Evolutionary conservation across 2,797 vertebrate species (phyloP).

Genomic region (Acropternis orthonyx): DNA sequence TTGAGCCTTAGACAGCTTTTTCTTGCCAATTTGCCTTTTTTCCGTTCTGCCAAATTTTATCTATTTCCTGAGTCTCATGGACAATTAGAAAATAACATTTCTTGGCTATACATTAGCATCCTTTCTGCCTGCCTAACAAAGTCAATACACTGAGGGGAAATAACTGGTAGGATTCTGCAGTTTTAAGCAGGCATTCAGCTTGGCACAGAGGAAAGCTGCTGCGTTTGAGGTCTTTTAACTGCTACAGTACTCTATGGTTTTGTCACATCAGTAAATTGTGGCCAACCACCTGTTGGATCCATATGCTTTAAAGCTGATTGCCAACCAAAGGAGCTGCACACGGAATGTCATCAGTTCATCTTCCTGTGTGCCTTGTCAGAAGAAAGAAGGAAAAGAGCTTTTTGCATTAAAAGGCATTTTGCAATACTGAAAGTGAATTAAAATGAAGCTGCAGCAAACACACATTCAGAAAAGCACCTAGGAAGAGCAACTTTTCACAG

Average conservation of each 20-base stretch:
- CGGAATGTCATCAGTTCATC: neutral
- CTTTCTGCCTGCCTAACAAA: neutral
- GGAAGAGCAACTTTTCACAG: neutral
- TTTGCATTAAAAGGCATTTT: neutral
- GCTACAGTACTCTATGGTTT: neutral
- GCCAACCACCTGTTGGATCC: slow-evolving; percentile 52
- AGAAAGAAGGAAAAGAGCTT: neutral
- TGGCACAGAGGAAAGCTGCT: neutral
- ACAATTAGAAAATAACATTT: neutral
- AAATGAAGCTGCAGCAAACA: neutral
- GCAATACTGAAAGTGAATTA: neutral
- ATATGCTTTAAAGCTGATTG: slow-evolving; percentile 5
- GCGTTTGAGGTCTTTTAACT: neutral
- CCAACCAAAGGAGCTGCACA: slow-evolving; percentile 3
- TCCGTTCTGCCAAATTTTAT: neutral
- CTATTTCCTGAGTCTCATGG: neutral
- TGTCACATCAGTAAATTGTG: slow-evolving; percentile 1
- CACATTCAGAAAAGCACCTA: neutral
- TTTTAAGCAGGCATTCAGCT: neutral
- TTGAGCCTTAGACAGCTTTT: neutral
- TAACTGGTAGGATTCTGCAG: neutral
- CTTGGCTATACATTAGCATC: neutral
- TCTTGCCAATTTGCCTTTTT: neutral
- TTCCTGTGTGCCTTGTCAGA: neutral
- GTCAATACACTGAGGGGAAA: neutral